Percentiles rank a stretch among this genome's conserved stretches.
Evolutionary conservation across 2,113 vertebrate species (phyloP).

Genomic region (Otolemur garnettii): DNA sequence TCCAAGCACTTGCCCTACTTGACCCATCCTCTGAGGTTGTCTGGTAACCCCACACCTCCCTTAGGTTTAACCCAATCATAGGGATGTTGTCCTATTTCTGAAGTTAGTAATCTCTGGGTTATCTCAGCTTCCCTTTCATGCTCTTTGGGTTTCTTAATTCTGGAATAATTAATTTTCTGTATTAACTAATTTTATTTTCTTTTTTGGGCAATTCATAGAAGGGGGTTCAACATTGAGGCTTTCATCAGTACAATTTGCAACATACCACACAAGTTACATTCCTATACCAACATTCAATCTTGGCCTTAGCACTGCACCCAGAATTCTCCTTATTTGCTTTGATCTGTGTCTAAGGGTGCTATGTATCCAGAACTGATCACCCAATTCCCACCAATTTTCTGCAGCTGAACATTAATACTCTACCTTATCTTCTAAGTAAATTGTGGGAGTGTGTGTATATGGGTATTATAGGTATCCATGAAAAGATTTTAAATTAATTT

Average conservation of each 20-base stretch:
- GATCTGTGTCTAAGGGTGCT: background rate
- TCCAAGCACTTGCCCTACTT: background rate
- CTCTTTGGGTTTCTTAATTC: background rate
- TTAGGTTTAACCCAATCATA: background rate
- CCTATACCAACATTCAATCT: background rate
- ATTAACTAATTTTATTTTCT: background rate
- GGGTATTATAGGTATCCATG: background rate
- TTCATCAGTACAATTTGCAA: background rate
- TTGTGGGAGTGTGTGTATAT: background rate
- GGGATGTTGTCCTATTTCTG: background rate
- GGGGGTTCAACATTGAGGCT: background rate
- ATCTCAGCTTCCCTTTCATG: background rate
- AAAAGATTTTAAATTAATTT: background rate
- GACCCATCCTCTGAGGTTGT: background rate
- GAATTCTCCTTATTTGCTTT: background rate
- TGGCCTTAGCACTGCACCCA: background rate
- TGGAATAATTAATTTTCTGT: background rate
- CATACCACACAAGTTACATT: fast-evolving
- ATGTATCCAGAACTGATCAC: background rate
- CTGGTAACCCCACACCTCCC: background rate
- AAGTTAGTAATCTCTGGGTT: background rate
- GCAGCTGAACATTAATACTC: background rate
- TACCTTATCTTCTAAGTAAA: background rate
- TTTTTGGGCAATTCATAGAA: background rate
- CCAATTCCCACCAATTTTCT: background rate